A percentile compares a stretch with the other conserved stretches of the same genome.
Conservation (phyloP, 2,113 vertebrate species). For the Hyperoodon ampullatus region DNA sequence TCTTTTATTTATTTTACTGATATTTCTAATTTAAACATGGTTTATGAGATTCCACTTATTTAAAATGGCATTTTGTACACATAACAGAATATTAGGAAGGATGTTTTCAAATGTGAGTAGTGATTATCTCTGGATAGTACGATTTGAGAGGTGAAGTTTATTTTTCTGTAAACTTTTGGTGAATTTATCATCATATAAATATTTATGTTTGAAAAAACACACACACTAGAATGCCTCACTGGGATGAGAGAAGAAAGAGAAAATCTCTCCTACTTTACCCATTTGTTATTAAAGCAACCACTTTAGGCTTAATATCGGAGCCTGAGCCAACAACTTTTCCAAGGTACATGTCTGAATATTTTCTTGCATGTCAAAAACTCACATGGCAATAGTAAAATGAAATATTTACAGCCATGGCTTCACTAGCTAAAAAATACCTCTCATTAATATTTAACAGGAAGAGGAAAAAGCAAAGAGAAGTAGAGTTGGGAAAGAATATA, state of each 20-base stretch:
- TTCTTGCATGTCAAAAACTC: neutral
- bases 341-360: neutral
- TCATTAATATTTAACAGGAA: neutral
- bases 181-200: neutral
- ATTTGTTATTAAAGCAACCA: neutral
- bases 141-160: neutral
- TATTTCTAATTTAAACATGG: neutral
- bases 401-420: neutral
- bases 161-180: neutral
- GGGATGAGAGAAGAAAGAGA: neutral
- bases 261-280: neutral
- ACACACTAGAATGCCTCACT: neutral
- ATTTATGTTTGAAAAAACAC: neutral
- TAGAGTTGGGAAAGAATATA: neutral
- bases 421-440: neutral
- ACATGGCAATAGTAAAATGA: neutral
- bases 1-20: neutral
- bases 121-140: neutral
- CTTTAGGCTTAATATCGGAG: neutral
- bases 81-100: neutral
- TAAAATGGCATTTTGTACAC: neutral
- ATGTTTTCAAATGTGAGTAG: neutral
- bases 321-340: neutral
- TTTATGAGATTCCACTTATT: neutral
- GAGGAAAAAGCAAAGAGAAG: neutral